Evolutionary conservation across 2,888 invertebrate species (phyloP).

Genomic region (Rhagonycha fulva): DNA sequence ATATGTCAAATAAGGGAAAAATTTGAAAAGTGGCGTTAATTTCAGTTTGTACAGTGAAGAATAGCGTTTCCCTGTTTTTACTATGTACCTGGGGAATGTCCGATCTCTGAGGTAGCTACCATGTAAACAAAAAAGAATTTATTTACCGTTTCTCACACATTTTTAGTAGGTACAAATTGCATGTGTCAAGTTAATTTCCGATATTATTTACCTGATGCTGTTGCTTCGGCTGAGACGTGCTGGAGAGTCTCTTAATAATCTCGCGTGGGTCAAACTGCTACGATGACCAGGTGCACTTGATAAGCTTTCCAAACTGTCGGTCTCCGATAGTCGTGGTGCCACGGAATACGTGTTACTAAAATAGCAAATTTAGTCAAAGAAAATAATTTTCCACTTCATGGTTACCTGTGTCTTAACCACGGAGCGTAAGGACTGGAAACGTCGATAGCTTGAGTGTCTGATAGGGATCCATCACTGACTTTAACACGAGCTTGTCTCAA

Average conservation of each 20-base stretch:
- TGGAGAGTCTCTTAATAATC: constrained; percentile 70
- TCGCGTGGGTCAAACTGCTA: constrained; percentile 73
- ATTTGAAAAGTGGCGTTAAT: constrained; percentile 10
- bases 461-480: constrained; percentile 78
- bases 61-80: constrained; percentile 11
- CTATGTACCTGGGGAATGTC: constrained; percentile 87
- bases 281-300: constrained; percentile 63
- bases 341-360: constrained; percentile 74
- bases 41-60: constrained; percentile 19
- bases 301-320: constrained; percentile 84
- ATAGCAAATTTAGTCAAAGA: neutral
- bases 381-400: neutral
- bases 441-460: constrained; percentile 84
- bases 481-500: constrained; percentile 53
- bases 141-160: neutral
- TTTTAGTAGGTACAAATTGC: neutral
- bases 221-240: constrained; percentile 86
- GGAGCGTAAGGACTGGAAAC: constrained; percentile 83
- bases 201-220: constrained; percentile 76
- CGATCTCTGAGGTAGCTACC: constrained; percentile 88
- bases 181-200: neutral
- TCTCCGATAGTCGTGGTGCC: constrained; percentile 80
- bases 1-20: neutral
- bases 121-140: constrained; percentile 46
- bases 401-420: constrained; percentile 82